Conservation (phyloP, 2,888 invertebrate species). For the Torymus aiolomorphi region DNA sequence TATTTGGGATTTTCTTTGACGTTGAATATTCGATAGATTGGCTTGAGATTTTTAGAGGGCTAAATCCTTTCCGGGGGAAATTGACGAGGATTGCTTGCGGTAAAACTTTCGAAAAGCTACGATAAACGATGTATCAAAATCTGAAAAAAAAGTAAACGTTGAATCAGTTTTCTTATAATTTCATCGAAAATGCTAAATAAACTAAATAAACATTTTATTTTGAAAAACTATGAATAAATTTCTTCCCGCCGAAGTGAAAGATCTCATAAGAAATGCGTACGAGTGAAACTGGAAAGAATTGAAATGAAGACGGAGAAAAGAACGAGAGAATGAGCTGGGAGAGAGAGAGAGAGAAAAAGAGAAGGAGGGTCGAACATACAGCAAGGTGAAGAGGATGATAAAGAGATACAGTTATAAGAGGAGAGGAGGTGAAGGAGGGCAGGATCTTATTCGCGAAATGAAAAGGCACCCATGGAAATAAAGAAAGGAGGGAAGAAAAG, state of each 20-base stretch:
- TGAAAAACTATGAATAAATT: too few species aligned
- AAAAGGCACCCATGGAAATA: constrained; percentile 44
- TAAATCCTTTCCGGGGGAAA: too few species aligned
- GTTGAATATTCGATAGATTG: too few species aligned
- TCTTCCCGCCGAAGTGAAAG: too few species aligned
- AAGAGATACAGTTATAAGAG: constrained; percentile 43
- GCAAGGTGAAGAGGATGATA: constrained; percentile 29
- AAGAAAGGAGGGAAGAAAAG: constrained; percentile 36
- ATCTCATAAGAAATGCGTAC: constrained; percentile 52
- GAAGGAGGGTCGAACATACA: constrained; percentile 39
- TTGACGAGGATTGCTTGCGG: too few species aligned
- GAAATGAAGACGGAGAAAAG: constrained; percentile 26
- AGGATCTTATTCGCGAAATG: constrained; percentile 53
- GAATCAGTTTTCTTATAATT: too few species aligned
- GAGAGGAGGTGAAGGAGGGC: constrained; percentile 9
- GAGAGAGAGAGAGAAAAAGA: constrained; percentile 21
- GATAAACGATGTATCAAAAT: too few species aligned
- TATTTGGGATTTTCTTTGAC: not conserved
- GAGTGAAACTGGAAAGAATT: not conserved
- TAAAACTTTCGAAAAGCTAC: too few species aligned
- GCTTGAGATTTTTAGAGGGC: too few species aligned
- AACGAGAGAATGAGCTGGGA: not conserved
- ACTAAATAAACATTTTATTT: too few species aligned
- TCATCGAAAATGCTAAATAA: too few species aligned
- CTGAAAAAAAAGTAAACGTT: too few species aligned